These are phyloP conservation scores for Propsilocerus akamusi DNA, from an alignment of 1,140 invertebrate species.

Conservation along the genomic window DNA sequence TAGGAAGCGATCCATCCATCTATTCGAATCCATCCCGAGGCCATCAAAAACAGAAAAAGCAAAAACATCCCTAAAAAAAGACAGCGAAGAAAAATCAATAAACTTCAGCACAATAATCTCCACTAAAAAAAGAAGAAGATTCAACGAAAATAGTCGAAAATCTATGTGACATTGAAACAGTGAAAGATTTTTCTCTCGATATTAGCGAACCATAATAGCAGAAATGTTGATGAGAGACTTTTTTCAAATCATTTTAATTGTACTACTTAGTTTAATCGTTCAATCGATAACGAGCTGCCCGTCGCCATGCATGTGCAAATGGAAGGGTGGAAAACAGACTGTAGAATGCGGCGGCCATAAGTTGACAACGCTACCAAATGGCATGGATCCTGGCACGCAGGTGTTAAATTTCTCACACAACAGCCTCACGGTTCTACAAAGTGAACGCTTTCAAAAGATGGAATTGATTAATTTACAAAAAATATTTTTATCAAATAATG, in stretches of 20 bases:
- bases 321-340: conserved; percentile 80
- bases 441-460: conserved; percentile 55
- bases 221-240: background rate
- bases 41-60: background rate
- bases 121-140: too few species aligned
- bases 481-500: conserved; percentile 58
- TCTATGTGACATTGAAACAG: background rate
- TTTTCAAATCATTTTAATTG: background rate
- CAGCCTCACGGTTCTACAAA: conserved; percentile 50
- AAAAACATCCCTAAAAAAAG: background rate
- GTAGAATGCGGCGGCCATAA: conserved; percentile 66
- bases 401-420: conserved; percentile 72
- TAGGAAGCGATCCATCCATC: too few species aligned
- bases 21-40: background rate
- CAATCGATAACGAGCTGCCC: conserved; percentile 40
- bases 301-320: conserved; percentile 61
- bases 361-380: conserved; percentile 54
- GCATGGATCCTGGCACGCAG: conserved; percentile 73
- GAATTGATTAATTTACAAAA: conserved; percentile 72
- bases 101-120: background rate
- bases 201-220: background rate
- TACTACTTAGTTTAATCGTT: background rate
- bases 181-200: background rate
- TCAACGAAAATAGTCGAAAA: background rate
- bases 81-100: background rate